phyloP scores from a whole-genome alignment of 2,888 invertebrate genomes.

The Anagyrus pseudococci region DNA sequence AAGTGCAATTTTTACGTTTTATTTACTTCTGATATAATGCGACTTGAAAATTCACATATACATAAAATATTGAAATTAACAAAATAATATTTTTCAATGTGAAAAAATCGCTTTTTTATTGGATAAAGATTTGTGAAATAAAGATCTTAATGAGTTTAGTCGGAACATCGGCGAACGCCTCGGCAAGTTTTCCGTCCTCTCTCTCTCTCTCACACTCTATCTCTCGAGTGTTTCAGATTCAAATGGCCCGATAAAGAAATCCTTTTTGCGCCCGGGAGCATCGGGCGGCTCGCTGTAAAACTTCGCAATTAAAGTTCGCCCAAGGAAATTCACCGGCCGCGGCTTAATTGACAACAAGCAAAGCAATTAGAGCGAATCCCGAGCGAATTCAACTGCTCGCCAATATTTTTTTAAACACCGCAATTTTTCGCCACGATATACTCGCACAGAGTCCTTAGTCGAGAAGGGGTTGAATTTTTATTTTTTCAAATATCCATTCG shows the following conservation, averaged over 20 bases:
- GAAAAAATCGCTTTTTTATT: background rate
- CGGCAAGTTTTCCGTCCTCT: conserved; percentile 25
- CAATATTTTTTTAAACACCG: conserved; percentile 57
- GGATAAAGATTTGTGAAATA: background rate
- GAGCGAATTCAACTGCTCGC: conserved; percentile 57
- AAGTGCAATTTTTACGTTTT: too few relatives aligned
- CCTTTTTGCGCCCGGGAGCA: conserved; percentile 24
- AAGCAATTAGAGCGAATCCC: conserved; percentile 53
- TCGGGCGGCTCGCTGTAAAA: conserved; percentile 43
- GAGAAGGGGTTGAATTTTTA: too few relatives aligned
- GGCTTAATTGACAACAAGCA: conserved; percentile 41
- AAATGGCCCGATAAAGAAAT: conserved; percentile 30
- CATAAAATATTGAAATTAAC: too few relatives aligned
- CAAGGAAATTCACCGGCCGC: conserved; percentile 34
- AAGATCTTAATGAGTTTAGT: background rate
- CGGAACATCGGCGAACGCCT: background rate
- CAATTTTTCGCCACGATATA: conserved; percentile 33
- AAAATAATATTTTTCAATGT: too few relatives aligned
- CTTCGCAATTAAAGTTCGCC: conserved; percentile 54
- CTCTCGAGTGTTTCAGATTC: conserved; percentile 29
- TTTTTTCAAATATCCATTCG: too few relatives aligned
- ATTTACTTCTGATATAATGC: too few relatives aligned
- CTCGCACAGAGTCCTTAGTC: background rate
- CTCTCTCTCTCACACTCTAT: too few relatives aligned
- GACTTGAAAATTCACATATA: too few relatives aligned